Base-by-base conservation (phyloP, 2,113 vertebrate genomes). In the Tragelaphus scriptus region DNA sequence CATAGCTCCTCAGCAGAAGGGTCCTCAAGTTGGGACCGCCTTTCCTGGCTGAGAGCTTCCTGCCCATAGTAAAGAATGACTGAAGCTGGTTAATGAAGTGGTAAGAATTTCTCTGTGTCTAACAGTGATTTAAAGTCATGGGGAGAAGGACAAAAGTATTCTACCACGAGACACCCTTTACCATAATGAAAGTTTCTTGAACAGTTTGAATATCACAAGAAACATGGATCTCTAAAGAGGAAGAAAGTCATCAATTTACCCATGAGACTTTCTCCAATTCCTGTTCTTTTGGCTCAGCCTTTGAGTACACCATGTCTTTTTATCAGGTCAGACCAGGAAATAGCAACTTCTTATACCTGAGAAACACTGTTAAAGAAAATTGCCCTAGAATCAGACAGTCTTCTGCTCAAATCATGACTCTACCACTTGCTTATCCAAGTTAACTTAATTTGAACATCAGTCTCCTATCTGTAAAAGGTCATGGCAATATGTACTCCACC, bases 101-200 rank as follows among this genome's bases (percentile, higher is more conserved):
- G 3, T n/a, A 91, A 92, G 6, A 81, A 56, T 68, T 92, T 93
- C 26, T 93, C 26, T 95, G 75, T 68, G 12, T 59, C 59, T 4
- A 81, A 75, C 2, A 85, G 28, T 61, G 16, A 97, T 92, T 97
- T 90, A 82, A 97, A 94, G 58, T 55, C 49, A 92, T 95, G 61
- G 26, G 25, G 21, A 80, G 32, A 88, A 44, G 53, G 55, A 23
- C 40, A 13, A 90, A 91, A 28, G 26, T 86, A 2, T 92, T 68
- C 75, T 81, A 59, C 1, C 26, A 44, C 85, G 63, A 85, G 36
- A 4, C 26, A 71, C 56, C 30, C 23, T 85, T 36, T 94, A 87
- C 53, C 71, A 63, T 26, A 59, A 81, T 40, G 30, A 68, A 96
- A 85, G 23, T n/a, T 94, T 91, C 49, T 77, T 12, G 3, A 28